Base-by-base conservation (phyloP, 2,888 invertebrate species). In the Selenia dentaria region DNA sequence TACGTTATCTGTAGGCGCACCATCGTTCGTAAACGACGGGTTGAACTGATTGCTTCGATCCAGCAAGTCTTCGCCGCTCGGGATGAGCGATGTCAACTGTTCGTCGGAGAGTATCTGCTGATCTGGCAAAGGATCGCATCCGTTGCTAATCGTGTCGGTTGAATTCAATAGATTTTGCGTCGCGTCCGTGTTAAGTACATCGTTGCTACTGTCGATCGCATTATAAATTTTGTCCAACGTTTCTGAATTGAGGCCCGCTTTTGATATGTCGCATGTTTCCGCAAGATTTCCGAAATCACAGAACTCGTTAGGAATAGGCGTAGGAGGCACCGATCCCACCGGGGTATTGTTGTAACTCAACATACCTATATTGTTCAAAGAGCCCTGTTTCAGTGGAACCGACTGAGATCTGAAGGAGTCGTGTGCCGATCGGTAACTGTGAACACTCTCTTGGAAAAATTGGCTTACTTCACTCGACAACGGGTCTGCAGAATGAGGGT, bases 341-440 rank as follows among this genome's bases (percentile, higher is more conserved):
- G 93, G 92, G 3, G 94, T 91, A 51, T 84, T 88, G 58, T 83
- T 87, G 57, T 89, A 90, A 59, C 84, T 88, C 31, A 86, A 64
- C 18, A 87, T 57, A 1, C 79, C 75, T 52, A 83, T 69, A 50
- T 79, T 81, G 33, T 84, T 84, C 10, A 91, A 71, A 72, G 92
- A 71, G 72, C 92, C 93, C 51, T 92, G 92, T 64, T 93, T 93
- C 11, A 95, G 78, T 0, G 96, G 96, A 34, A 96, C 96, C 8
- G 96, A 96, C 64, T 96, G 96, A 4, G 96, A 96, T 38, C 96
- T 91, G 60, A 85, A 91, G 53, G 85, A 76, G 44, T 91, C 88
- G 10, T 78, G 80, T 2, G 79, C 80, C 10, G 86, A 68, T 45
- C 89, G 84, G 55, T 90, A 92, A 33, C 67, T 73, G 4, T 72